A percentile compares a stretch with the other conserved stretches of the same genome.
phyloP scores from a whole-genome alignment of 2,888 invertebrate species.

The Heliconius hortense region DNA sequence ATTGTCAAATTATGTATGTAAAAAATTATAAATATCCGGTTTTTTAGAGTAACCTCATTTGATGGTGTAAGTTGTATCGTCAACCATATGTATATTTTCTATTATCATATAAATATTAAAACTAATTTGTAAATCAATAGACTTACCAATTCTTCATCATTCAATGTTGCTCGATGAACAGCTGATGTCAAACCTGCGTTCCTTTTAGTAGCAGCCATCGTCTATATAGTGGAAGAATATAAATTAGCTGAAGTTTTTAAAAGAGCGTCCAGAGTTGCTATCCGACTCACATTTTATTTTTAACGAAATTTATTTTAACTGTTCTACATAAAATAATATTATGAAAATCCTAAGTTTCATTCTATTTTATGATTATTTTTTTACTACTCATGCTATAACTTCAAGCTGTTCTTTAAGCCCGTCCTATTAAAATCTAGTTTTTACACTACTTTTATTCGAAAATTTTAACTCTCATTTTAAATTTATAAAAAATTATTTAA shows the following conservation, averaged over 20 bases:
- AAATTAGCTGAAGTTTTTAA: slow-evolving; percentile 4
- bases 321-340: slow-evolving; percentile 26
- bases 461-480: neutral
- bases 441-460: slow-evolving; percentile 15
- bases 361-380: slow-evolving; percentile 20
- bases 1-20: slow-evolving; percentile 29
- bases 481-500: neutral
- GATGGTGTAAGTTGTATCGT: neutral
- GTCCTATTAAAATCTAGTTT: slow-evolving; percentile 23
- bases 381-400: slow-evolving; percentile 40
- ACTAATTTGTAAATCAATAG: neutral
- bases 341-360: slow-evolving; percentile 13
- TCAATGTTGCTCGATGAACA: slow-evolving; percentile 97
- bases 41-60: neutral
- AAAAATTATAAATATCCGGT: neutral
- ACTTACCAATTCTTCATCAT: slow-evolving; percentile 99
- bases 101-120: neutral
- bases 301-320: slow-evolving; percentile 6
- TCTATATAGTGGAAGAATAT: slow-evolving; percentile 81
- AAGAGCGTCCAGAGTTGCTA: neutral
- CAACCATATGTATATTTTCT: neutral
- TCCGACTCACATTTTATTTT: slow-evolving; percentile 8
- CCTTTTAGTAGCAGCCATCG: slow-evolving; percentile 99
- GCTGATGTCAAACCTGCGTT: slow-evolving; percentile 98
- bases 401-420: slow-evolving; percentile 40